Evolutionary conservation across 2,113 vertebrate genomes (phyloP).

Genomic region (Onychostoma macrolepis): DNA sequence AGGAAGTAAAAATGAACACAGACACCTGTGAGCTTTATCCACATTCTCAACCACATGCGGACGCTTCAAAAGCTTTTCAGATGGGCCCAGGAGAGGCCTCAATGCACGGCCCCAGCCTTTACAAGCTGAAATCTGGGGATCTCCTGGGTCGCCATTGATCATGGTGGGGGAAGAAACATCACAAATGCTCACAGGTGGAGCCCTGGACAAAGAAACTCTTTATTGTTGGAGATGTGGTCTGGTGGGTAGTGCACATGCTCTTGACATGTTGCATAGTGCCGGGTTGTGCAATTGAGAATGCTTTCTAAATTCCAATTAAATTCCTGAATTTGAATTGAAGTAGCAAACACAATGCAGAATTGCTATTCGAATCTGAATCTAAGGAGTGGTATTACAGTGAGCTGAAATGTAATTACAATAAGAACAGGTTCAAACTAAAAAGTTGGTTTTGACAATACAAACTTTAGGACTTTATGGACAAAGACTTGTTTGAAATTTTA

Average conservation of each 20-base stretch:
- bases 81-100: slow-evolving; percentile 24
- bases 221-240: not conserved
- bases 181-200: slow-evolving; percentile 46
- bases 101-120: slow-evolving; percentile 25
- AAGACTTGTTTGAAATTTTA: not conserved
- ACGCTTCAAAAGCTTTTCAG: slow-evolving; percentile 46
- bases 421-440: not conserved
- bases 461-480: not conserved
- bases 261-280: not conserved
- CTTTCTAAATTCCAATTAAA: not conserved
- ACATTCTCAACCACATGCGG: slow-evolving; percentile 13
- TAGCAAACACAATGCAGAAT: not conserved
- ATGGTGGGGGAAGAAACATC: slow-evolving; percentile 39
- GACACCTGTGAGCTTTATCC: slow-evolving; percentile 48
- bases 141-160: slow-evolving; percentile 51
- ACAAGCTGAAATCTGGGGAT: slow-evolving; percentile 30
- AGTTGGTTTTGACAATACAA: not conserved
- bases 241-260: not conserved
- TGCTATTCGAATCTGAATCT: not conserved
- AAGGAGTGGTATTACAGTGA: not conserved
- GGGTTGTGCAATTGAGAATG: not conserved
- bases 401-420: not conserved
- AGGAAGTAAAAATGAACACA: slow-evolving; percentile 39
- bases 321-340: not conserved
- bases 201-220: slow-evolving; percentile 38